These are phyloP conservation scores for Lepidotrigona ventralis DNA, from an alignment of 1,140 invertebrate species.

Conservation along the genomic window DNA sequence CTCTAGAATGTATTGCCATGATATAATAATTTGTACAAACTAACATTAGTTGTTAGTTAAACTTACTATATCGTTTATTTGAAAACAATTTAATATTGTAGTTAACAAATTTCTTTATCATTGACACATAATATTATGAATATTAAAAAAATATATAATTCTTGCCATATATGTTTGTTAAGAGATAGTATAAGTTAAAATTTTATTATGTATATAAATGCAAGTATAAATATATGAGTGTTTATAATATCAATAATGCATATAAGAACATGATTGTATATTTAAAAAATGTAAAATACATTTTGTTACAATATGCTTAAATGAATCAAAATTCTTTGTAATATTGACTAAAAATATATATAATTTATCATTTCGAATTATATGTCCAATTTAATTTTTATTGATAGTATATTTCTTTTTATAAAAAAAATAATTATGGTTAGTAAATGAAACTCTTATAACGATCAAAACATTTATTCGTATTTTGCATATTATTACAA, in stretches of 20 bases:
- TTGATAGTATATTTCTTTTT: neutral
- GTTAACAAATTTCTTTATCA: neutral
- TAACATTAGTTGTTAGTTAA: conserved; percentile 6
- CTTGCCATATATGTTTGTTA: conserved; percentile 13
- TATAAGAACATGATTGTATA: neutral
- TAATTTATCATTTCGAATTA: neutral
- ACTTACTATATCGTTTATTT: neutral
- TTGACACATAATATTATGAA: neutral
- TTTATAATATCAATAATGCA: neutral
- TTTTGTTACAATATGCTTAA: neutral
- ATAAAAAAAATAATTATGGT: neutral
- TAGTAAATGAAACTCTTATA: conserved; percentile 39
- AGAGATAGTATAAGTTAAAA: conserved; percentile 1
- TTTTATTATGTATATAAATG: neutral
- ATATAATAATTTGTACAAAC: neutral
- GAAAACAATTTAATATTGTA: neutral
- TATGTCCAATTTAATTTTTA: neutral
- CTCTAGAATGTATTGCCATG: neutral
- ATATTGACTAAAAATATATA: neutral
- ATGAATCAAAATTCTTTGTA: conserved; percentile 10
- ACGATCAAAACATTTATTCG: conserved; percentile 72
- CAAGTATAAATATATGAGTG: neutral
- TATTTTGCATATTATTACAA: conserved; percentile 66
- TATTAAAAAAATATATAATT: conserved; percentile 8
- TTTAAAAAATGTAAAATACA: conserved; percentile 15